A percentile compares a stretch with the other conserved stretches of the same genome.
Conservation (phyloP, 2,113 vertebrate genomes). For the Pogonocichla stellata region DNA sequence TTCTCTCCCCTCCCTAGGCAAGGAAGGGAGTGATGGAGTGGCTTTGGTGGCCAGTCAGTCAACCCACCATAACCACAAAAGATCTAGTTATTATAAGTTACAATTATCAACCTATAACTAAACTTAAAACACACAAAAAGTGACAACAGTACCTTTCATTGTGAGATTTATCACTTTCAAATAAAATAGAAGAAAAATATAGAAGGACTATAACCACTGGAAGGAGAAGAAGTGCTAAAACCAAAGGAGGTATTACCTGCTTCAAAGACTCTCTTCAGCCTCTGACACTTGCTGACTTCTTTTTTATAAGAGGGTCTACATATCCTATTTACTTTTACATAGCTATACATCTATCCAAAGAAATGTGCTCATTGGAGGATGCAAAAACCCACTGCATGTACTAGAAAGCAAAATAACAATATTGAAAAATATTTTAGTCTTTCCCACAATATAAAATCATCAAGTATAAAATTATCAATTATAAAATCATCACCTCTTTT, state of each 20-base stretch:
- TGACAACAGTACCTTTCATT: neutral
- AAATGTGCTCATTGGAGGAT: neutral
- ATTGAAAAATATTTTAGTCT: neutral
- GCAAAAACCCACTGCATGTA: neutral
- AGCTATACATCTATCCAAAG: neutral
- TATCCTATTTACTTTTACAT: neutral
- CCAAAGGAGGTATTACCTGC: neutral
- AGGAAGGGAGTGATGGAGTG: accelerated
- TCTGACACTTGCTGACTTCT: neutral
- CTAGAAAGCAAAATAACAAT: neutral
- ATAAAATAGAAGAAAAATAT: neutral
- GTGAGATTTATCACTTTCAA: neutral
- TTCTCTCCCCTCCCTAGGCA: neutral
- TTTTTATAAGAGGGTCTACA: neutral
- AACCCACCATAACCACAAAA: neutral
- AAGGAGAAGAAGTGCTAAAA: neutral
- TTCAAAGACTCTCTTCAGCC: neutral
- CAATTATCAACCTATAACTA: neutral
- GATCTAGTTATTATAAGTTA: neutral
- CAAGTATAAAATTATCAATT: neutral
- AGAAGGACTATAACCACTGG: neutral
- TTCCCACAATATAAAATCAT: neutral
- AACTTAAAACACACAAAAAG: neutral
- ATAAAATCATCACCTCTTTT: neutral
- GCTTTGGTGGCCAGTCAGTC: neutral